These are phyloP conservation scores for Muntiacus muntjak DNA, from an alignment of 2,113 vertebrate genomes.

Conservation along the genomic window DNA sequence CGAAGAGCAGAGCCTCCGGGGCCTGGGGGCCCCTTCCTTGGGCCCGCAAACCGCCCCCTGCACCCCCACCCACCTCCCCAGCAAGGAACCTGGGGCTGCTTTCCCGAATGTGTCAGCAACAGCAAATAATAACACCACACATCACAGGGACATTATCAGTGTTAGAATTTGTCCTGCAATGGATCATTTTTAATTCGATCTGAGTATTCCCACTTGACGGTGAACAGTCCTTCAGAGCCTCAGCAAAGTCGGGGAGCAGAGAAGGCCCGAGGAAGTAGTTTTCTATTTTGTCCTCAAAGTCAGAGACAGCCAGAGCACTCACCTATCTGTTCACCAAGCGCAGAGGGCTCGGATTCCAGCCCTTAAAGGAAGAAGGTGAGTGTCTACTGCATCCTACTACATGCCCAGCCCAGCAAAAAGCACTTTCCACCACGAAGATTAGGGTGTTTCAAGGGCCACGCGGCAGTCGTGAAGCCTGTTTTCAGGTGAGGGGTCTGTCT, in stretches of 20 bases:
- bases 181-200: not conserved
- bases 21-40: accelerated
- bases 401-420: accelerated
- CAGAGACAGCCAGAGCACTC: not conserved
- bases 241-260: accelerated
- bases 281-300: not conserved
- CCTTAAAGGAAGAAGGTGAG: too few species aligned
- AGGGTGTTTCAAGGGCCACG: accelerated
- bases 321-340: accelerated
- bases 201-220: too few species aligned
- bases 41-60: accelerated
- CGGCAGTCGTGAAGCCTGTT: accelerated
- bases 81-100: accelerated
- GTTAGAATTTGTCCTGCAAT: accelerated
- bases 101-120: not conserved
- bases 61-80: not conserved
- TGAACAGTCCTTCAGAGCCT: not conserved
- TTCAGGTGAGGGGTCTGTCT: not conserved
- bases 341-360: not conserved
- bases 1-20: not conserved
- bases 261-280: not conserved
- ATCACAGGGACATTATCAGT: accelerated
- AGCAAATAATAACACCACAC: too few species aligned
- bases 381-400: accelerated
- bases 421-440: accelerated